Base-by-base conservation (phyloP, 2,888 invertebrate species). In the Ichneumoninae sp. region DNA sequence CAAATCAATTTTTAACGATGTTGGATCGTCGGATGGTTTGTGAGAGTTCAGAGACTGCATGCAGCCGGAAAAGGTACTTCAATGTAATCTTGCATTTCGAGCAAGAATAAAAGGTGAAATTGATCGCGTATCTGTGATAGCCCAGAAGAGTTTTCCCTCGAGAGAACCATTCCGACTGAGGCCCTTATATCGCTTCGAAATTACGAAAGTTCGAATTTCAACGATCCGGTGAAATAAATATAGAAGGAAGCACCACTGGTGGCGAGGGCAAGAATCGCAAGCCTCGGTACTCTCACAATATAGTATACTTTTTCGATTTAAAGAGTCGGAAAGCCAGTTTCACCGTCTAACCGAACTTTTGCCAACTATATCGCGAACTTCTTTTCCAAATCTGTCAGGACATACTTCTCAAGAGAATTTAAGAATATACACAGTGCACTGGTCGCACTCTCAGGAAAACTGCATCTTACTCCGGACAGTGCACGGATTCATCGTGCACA, bases 161-260 rank as follows among this genome's bases (percentile, higher is more conserved):
- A 60, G 30, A 30, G 62, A 66, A 70, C 75, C 65, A 81, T 81
- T 81, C 72, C 70, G 36, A 72, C 66, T 26, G 60, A 79, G 75
- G 71, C 81, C 66, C 82, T 65, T 69, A 72, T 60, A 76, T 82
- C 71, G 82, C 84, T 66, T 54, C 79, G 82, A 82, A 79, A 84
- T 84, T 84, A 84, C 79, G 76, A 82, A 82, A 84, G 84, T 84
- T 84, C 75, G 82, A 84, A 84, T 79, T 79, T 71, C 82, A 76
- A 79, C 71, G 82, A 80, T 72, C 77, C 76, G 69, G 30, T 60
- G 76, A 54, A 84, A 84, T 84, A 82, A 82, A 84, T 84, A 82
- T 79, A 79, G 71, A 79, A 71, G 60, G 78, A 79, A 82, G 75
- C 79, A 78, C 65, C 78, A 40, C 44, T 44, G 71, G 78, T 66